Conservation (phyloP, 2,888 invertebrate species). For the Synanthedon vespiformis region DNA sequence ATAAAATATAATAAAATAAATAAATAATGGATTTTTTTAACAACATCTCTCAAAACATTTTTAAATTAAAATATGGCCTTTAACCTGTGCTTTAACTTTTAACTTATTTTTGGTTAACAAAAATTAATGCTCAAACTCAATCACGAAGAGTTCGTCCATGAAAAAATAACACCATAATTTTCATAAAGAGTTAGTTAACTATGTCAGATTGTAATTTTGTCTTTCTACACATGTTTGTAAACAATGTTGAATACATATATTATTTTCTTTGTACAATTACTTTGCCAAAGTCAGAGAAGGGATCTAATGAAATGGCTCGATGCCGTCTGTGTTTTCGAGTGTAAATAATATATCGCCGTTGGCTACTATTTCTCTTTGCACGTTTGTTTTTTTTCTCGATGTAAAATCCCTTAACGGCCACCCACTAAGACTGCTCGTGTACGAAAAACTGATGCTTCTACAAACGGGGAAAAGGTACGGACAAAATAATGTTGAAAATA, state of each 20-base stretch:
- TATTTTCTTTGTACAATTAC: background rate
- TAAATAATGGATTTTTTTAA: no score
- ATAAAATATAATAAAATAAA: no score
- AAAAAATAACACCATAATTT: no score
- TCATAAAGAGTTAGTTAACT: no score
- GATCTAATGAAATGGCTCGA: conserved; percentile 19
- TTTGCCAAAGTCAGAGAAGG: background rate
- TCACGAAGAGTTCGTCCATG: no score
- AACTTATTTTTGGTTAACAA: no score
- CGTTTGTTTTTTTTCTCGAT: background rate
- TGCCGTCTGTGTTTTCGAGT: conserved; percentile 13
- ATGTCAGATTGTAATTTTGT: no score
- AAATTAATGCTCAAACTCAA: no score
- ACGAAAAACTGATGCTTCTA: background rate
- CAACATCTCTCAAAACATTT: no score
- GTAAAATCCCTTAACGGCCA: background rate
- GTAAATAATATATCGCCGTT: conserved; percentile 16
- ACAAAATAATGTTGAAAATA: background rate
- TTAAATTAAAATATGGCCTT: no score
- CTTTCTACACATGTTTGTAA: no score
- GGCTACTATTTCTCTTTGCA: background rate
- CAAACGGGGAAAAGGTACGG: background rate
- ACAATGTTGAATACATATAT: background rate
- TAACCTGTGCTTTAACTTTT: no score
- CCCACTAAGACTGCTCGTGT: background rate